Percentiles rank a stretch among this genome's conserved stretches.
These are phyloP conservation scores for Calameuta idolon DNA, from an alignment of 2,888 invertebrate genomes.

Conservation along the genomic window DNA sequence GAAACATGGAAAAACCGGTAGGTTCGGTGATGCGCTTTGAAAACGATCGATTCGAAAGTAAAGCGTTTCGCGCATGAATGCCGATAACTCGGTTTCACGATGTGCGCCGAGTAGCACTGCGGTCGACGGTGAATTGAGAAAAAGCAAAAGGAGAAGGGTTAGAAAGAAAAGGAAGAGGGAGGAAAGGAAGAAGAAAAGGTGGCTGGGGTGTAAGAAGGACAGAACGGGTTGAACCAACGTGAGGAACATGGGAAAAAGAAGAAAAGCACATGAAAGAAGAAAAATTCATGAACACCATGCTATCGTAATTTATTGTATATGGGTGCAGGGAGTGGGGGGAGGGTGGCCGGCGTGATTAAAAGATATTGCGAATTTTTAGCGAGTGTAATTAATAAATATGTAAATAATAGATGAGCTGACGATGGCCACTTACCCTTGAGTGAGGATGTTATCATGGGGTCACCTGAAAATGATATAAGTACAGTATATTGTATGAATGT, in stretches of 20 bases:
- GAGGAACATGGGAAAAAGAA: slow-evolving; percentile 12
- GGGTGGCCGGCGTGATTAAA: background rate
- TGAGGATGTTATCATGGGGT: slow-evolving; percentile 67
- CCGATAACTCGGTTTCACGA: background rate
- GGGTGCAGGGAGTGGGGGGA: background rate
- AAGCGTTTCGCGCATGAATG: background rate
- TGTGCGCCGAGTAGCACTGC: background rate
- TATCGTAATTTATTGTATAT: background rate
- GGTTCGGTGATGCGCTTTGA: background rate
- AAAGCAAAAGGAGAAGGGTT: background rate
- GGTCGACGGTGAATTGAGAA: background rate
- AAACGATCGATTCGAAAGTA: background rate
- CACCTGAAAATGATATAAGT: slow-evolving; percentile 66
- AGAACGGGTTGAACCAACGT: background rate
- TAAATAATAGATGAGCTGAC: slow-evolving; percentile 32
- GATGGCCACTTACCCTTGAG: slow-evolving; percentile 65
- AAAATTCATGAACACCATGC: background rate
- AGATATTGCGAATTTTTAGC: background rate
- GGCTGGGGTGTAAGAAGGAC: background rate
- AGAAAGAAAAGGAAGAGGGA: background rate
- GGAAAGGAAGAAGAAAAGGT: background rate
- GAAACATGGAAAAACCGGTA: background rate
- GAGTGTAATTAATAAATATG: background rate
- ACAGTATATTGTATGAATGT: slow-evolving; percentile 56
- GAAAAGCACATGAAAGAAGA: slow-evolving; percentile 15